These are phyloP conservation scores for Tenthredo mesomela DNA, from an alignment of 2,888 invertebrate genomes.

Conservation along the genomic window DNA sequence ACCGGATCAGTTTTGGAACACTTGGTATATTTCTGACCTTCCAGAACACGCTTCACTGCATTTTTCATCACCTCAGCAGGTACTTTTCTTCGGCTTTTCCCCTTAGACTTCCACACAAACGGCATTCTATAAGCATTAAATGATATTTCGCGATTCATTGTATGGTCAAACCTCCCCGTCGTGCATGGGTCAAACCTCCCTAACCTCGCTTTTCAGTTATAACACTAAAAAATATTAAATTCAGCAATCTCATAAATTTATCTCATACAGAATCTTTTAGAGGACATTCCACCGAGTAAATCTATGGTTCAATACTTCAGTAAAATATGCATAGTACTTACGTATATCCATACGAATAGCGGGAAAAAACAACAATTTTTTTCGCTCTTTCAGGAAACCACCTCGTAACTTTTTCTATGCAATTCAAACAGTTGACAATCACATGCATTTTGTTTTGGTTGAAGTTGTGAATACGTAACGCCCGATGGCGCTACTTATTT, in stretches of 20 bases:
- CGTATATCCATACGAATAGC: conserved; percentile 10
- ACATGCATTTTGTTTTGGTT: conserved; percentile 14
- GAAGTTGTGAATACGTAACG: not conserved
- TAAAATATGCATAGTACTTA: not conserved
- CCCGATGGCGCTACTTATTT: not conserved
- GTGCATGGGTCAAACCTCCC: conserved; percentile 26
- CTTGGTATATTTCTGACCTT: conserved; percentile 34
- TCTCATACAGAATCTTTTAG: conserved; percentile 22
- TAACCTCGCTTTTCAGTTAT: not conserved
- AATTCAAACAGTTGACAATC: not conserved
- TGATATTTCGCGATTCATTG: not conserved
- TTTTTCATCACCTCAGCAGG: conserved; percentile 36
- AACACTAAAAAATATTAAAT: not conserved
- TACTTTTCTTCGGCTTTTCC: conserved; percentile 14
- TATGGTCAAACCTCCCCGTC: conserved; percentile 1
- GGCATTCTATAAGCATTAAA: conserved; percentile 1
- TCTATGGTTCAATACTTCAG: not conserved
- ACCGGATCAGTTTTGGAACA: conserved; percentile 46
- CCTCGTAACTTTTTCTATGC: not conserved
- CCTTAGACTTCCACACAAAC: conserved; percentile 24
- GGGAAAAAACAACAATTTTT: conserved; percentile 1
- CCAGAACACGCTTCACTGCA: conserved; percentile 25
- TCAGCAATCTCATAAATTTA: conserved; percentile 9
- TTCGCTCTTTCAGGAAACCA: not conserved
- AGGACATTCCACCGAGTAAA: conserved; percentile 19